Base-by-base conservation (phyloP, 2,113 vertebrate genomes). In the Alectura lathami region DNA sequence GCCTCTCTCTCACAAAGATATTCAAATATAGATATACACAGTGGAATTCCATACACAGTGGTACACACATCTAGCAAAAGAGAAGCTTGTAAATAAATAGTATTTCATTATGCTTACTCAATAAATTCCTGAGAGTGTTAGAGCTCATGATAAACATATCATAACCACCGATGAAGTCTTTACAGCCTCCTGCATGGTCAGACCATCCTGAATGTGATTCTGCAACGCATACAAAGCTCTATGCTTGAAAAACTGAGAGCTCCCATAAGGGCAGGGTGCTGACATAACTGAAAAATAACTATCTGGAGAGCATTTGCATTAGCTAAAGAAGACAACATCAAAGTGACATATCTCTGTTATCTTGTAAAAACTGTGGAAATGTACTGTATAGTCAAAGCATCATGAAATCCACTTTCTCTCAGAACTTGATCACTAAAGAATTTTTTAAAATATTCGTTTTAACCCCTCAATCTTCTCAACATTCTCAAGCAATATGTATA, bases 21-120 rank as follows among this genome's bases (percentile, higher is more conserved):
- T 45, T 60, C 27, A 60, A 84, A 60, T 23, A 70, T 27, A 23
- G 26, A 45, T 27, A 53, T n/a, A 69, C 36, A 34, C 36, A 76
- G 27, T 6, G 40, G 42, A 88, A 62, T 13, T 75, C 32, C 32
- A 60, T 17, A 48, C 47, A 66, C 73, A 83, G 75, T 72, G 83
- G 56, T 69, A 89, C 13, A 60, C 26, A 75, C 78, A 86, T 75
- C 47, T 59, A 89, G 69, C 26, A 78, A 20, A 93, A 59, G 54
- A 78, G 83, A 76, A 91, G 50, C 66, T 79, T 92, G 62, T 89
- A 94, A 94, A 93, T 92, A 95, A 95, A 78, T 17, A 84, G 17
- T 5, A 50, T 54, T 75, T 88, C 93, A 81, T 59, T 67, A 30
- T 75, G 76, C 73, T 96, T 72, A 78, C 51, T 91, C 91, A 94